These are phyloP conservation scores for Caenorhabditis inopinata DNA, from an alignment of 1,140 invertebrate genomes.

Conservation along the genomic window DNA sequence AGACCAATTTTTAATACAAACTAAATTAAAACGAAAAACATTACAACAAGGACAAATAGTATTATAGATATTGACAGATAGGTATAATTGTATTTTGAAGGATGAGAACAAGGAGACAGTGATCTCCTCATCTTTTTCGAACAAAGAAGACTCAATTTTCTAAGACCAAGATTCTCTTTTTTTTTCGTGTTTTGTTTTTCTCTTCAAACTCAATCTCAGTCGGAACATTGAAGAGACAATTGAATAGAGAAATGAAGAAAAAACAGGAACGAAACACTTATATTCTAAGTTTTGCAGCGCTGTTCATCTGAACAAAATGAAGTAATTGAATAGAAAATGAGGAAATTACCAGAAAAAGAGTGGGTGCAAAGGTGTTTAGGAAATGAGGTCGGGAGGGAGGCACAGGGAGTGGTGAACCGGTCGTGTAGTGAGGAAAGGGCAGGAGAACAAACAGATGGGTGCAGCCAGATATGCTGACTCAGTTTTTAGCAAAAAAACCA, in stretches of 20 bases:
- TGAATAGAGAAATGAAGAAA: not conserved
- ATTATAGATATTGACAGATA: not conserved
- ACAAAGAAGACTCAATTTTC: not conserved
- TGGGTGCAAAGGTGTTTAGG: not conserved
- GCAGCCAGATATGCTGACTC: constrained; percentile 18
- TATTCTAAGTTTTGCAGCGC: no score
- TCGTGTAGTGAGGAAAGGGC: not conserved
- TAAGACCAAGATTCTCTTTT: not conserved
- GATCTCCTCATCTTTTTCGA: not conserved
- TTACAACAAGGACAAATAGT: no score
- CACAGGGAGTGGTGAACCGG: not conserved
- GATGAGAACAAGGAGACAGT: not conserved
- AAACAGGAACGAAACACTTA: no score
- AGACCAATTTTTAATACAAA: no score
- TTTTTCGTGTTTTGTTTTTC: not conserved
- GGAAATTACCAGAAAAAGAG: no score
- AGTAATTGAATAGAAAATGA: no score
- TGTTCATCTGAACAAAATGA: no score
- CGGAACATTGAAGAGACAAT: constrained; percentile 16
- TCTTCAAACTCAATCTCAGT: not conserved
- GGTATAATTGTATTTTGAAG: not conserved
- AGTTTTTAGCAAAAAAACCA: not conserved
- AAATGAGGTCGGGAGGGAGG: not conserved
- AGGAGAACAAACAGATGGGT: constrained; percentile 15
- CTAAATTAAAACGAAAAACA: no score